Evolutionary conservation across 2,797 vertebrate species (phyloP).

Genomic region (Helicolenus hilgendorfi): DNA sequence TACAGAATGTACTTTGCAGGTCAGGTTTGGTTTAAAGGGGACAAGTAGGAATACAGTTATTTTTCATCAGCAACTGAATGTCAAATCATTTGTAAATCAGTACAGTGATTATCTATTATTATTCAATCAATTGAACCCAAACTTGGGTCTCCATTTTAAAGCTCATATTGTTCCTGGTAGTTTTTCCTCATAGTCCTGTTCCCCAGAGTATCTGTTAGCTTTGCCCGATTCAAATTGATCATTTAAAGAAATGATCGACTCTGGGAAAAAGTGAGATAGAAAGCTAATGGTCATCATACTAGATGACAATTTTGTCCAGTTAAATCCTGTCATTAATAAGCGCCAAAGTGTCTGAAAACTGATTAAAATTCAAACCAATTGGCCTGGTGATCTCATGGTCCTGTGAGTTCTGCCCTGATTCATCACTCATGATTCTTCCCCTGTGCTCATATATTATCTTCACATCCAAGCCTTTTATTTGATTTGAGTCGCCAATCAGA

Average conservation of each 20-base stretch:
- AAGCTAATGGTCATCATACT: not conserved
- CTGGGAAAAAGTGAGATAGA: not conserved
- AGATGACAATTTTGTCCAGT: not conserved
- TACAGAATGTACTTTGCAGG: not conserved
- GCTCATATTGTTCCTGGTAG: not conserved
- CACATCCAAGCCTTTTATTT: constrained; percentile 63
- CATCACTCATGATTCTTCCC: constrained; percentile 41
- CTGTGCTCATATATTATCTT: constrained; percentile 48
- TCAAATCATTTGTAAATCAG: not conserved
- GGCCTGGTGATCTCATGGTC: not conserved
- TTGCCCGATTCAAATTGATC: not conserved
- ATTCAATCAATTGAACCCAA: not conserved
- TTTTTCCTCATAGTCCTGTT: not conserved
- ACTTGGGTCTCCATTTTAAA: not conserved
- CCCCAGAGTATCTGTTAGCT: not conserved
- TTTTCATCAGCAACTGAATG: not conserved
- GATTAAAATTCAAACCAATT: constrained; percentile 26
- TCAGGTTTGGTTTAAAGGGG: not conserved
- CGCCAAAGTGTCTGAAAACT: not conserved
- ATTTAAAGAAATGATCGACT: not conserved
- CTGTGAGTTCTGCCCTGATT: constrained; percentile 31
- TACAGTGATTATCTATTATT: not conserved
- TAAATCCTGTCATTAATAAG: not conserved
- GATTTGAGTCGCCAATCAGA: constrained; percentile 67
- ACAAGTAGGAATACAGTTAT: not conserved